These are phyloP conservation scores for Alcis repandata DNA, from an alignment of 2,888 invertebrate species.

Conservation along the genomic window DNA sequence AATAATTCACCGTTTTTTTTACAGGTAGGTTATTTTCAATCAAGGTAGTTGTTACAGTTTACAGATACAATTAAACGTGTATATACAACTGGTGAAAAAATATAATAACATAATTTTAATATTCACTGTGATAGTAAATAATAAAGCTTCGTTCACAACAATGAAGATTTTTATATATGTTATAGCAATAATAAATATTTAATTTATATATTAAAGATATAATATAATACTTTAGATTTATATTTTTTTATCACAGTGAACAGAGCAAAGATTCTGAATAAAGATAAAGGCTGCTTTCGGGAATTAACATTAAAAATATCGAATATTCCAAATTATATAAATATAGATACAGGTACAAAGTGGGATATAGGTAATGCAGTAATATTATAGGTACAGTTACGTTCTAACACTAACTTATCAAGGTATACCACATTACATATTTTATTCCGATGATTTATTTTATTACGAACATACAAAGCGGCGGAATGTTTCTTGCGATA, in stretches of 20 bases:
- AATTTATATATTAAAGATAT: no score
- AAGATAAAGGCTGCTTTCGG: constrained; percentile 15
- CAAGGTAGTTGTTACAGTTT: not conserved
- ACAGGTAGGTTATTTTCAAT: not conserved
- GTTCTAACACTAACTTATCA: constrained; percentile 33
- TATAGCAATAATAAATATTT: no score
- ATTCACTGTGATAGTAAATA: constrained; percentile 71
- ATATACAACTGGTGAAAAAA: not conserved
- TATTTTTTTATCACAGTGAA: constrained; percentile 74
- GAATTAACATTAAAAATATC: constrained; percentile 16
- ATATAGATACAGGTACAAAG: constrained; percentile 25
- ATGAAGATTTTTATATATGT: no score
- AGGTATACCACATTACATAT: constrained; percentile 36
- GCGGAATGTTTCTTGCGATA: constrained; percentile 55
- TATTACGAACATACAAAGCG: constrained; percentile 38
- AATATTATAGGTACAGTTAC: constrained; percentile 22
- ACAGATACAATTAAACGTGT: not conserved
- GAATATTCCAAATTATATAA: constrained; percentile 12
- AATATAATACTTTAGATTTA: no score
- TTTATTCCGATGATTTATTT: constrained; percentile 29
- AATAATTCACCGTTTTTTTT: not conserved
- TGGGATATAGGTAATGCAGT: constrained; percentile 28
- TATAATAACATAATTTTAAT: no score
- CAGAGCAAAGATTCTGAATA: constrained; percentile 58
- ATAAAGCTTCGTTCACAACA: no score